These are phyloP conservation scores for Scytalopus superciliaris DNA, from an alignment of 2,113 vertebrate species.

Conservation along the genomic window DNA sequence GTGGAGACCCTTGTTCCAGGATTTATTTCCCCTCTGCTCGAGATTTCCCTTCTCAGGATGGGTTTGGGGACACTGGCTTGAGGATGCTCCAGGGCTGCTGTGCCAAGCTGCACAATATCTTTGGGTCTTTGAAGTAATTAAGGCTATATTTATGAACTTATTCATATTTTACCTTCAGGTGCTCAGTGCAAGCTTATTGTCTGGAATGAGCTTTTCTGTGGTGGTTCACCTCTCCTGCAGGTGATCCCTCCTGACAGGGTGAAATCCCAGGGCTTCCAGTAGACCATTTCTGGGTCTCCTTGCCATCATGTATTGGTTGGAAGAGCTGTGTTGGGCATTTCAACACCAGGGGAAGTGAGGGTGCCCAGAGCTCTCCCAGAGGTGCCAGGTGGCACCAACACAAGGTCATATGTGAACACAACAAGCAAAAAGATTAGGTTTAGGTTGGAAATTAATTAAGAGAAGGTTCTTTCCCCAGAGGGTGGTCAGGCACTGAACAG, in stretches of 20 bases:
- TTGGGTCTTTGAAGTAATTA: not conserved
- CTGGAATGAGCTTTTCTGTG: not conserved
- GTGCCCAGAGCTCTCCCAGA: not conserved
- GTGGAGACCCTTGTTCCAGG: not conserved
- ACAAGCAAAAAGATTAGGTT: not conserved
- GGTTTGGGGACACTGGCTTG: not conserved
- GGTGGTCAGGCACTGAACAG: fast-evolving
- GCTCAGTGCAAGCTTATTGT: not conserved
- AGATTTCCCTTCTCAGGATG: not conserved
- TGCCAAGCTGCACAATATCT: not conserved
- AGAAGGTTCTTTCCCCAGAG: not conserved
- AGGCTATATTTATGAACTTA: not conserved
- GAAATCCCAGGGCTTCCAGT: not conserved
- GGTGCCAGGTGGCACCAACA: not conserved
- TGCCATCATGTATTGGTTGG: not conserved
- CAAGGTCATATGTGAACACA: not conserved
- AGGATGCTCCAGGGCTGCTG: not conserved
- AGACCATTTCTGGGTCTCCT: not conserved
- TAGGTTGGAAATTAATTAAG: not conserved
- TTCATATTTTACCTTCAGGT: not conserved
- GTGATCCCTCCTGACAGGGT: not conserved
- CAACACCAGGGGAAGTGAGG: not conserved
- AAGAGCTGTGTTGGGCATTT: not conserved
- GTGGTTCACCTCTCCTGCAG: not conserved
- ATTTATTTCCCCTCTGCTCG: not conserved